Percentiles rank a stretch among this genome's conserved stretches.
Conservation (phyloP, 2,797 vertebrate genomes). For the Sebastes jordani region DNA sequence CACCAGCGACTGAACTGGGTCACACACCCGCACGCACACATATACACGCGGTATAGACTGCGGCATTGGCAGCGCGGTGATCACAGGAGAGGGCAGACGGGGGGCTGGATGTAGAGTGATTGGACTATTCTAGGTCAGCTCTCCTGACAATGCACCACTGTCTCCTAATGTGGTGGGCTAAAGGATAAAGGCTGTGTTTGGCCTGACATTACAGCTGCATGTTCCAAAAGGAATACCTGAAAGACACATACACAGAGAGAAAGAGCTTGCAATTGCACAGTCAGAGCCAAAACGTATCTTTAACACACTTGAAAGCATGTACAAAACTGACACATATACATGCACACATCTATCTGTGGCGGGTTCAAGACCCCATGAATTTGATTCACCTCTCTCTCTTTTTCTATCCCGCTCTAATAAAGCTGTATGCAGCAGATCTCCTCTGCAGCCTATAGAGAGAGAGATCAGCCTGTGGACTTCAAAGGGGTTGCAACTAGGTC, state of each 20-base stretch:
- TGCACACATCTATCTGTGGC: background rate
- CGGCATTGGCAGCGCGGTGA: slow-evolving; percentile 78
- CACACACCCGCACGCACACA: slow-evolving; percentile 59
- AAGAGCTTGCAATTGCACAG: background rate
- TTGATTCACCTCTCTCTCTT: slow-evolving; percentile 41
- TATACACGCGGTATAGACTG: slow-evolving; percentile 62
- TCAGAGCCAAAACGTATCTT: background rate
- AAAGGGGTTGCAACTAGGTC: slow-evolving; percentile 88
- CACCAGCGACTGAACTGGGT: slow-evolving; percentile 80
- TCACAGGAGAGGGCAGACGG: slow-evolving; percentile 81
- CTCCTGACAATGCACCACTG: slow-evolving; percentile 84
- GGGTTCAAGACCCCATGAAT: slow-evolving; percentile 43
- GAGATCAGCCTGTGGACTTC: slow-evolving; percentile 85
- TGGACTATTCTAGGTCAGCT: slow-evolving; percentile 88
- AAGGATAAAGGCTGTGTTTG: slow-evolving; percentile 79
- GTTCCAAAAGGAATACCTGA: slow-evolving; percentile 67
- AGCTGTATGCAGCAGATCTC: slow-evolving; percentile 77
- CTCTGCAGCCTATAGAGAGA: slow-evolving; percentile 75
- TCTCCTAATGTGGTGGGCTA: slow-evolving; percentile 77
- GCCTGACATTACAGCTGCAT: slow-evolving; percentile 70
- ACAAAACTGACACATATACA: slow-evolving; percentile 3
- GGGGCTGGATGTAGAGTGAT: slow-evolving; percentile 82
- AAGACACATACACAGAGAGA: slow-evolving; percentile 4
- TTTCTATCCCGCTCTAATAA: slow-evolving; percentile 59
- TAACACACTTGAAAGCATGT: background rate